A percentile compares a stretch with the other conserved stretches of the same genome.
Conservation (phyloP, 2,113 vertebrate species). For the Trinectes maculatus region DNA sequence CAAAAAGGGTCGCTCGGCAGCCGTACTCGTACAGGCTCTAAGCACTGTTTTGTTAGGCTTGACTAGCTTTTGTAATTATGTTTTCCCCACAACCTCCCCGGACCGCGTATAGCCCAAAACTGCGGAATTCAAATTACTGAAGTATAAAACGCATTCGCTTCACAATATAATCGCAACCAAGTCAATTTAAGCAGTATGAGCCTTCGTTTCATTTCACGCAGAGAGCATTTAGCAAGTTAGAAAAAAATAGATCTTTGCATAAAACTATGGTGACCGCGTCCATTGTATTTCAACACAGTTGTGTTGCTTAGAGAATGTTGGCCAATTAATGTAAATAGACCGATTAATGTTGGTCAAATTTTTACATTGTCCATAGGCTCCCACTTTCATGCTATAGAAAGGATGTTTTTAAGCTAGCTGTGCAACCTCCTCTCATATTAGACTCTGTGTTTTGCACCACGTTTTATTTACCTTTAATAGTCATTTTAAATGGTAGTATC, state of each 20-base stretch:
- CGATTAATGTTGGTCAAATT: too few relatives aligned
- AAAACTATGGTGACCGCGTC: constrained; percentile 7
- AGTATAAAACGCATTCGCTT: constrained; percentile 65
- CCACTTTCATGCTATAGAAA: constrained; percentile 27
- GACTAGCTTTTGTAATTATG: constrained; percentile 84
- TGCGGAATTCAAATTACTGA: constrained; percentile 62
- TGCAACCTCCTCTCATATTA: constrained; percentile 22
- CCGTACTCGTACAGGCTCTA: constrained; percentile 74
- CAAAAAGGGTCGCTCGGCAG: constrained; percentile 78
- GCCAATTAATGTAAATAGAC: too few relatives aligned
- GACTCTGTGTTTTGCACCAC: constrained; percentile 43
- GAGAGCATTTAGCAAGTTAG: constrained; percentile 32
- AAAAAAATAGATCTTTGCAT: constrained; percentile 20
- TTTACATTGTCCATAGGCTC: constrained; percentile 3
- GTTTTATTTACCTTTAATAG: constrained; percentile 54
- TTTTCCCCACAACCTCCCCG: constrained; percentile 67
- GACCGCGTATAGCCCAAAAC: constrained; percentile 66
- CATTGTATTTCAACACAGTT: constrained; percentile 3
- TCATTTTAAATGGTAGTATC: constrained; percentile 52
- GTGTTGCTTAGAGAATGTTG: too few relatives aligned
- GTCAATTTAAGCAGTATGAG: constrained; percentile 49
- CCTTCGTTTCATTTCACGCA: constrained; percentile 52
- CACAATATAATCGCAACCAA: constrained; percentile 42
- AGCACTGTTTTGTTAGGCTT: constrained; percentile 83
- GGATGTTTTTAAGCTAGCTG: constrained; percentile 16